Percentiles rank a stretch among this genome's conserved stretches.
Evolutionary conservation across 2,113 vertebrate species (phyloP).

Genomic region (Rhynchopsitta pachyrhyncha): DNA sequence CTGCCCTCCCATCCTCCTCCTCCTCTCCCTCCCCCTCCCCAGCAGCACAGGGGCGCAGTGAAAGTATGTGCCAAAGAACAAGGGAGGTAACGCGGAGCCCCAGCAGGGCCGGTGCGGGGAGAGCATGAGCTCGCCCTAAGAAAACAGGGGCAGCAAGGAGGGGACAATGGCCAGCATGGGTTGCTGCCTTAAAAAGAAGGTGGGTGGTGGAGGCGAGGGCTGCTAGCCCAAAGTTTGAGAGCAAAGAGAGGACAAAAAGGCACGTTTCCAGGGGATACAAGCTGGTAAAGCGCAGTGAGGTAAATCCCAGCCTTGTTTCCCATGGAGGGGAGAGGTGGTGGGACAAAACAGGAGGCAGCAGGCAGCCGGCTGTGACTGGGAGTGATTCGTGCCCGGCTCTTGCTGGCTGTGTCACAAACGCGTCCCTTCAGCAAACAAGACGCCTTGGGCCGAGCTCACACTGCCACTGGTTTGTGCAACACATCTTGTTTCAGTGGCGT

Average conservation of each 20-base stretch:
- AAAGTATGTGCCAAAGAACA: conserved; percentile 56
- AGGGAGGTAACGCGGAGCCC: conserved; percentile 4
- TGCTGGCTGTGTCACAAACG: neutral
- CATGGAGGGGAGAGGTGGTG: neutral
- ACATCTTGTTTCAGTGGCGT: neutral
- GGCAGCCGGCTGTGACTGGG: neutral
- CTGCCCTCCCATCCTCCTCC: conserved; percentile 43
- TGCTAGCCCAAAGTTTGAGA: neutral
- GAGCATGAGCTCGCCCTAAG: neutral
- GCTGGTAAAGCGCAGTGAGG: neutral
- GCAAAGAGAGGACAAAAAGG: neutral
- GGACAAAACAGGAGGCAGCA: conserved; percentile 26
- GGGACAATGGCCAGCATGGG: neutral
- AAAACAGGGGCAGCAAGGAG: neutral
- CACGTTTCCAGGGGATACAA: neutral
- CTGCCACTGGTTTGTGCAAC: neutral
- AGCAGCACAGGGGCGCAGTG: conserved; percentile 22
- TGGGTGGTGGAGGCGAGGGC: conserved; percentile 2
- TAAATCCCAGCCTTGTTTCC: neutral
- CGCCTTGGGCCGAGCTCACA: neutral
- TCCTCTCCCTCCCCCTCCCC: conserved; percentile 21
- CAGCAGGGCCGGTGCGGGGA: neutral
- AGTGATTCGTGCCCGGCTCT: neutral
- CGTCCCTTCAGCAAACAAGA: neutral
- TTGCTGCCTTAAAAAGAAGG: neutral